Percentiles rank a stretch among this genome's conserved stretches.
phyloP scores from a whole-genome alignment of 2,113 vertebrate species.

The Hyperopisus bebe region DNA sequence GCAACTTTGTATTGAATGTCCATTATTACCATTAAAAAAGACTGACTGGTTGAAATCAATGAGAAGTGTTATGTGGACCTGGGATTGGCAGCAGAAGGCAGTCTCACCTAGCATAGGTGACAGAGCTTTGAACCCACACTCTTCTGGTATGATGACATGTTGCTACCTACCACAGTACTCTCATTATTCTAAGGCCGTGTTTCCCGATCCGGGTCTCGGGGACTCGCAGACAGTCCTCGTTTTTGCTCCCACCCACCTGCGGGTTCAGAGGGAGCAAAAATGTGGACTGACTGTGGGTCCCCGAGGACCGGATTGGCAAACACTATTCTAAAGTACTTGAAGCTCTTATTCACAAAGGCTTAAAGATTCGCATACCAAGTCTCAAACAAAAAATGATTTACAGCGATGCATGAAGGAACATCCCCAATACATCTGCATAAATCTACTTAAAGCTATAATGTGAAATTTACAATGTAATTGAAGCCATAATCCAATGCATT shows the following conservation, averaged over 20 bases:
- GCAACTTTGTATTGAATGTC: neutral
- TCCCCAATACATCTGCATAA: neutral
- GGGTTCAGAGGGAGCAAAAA: too few species aligned
- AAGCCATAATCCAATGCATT: neutral
- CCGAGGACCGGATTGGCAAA: too few species aligned
- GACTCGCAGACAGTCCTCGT: too few species aligned
- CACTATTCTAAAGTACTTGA: neutral
- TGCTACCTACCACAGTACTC: neutral
- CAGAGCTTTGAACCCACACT: neutral
- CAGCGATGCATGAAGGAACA: neutral
- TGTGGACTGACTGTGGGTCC: too few species aligned
- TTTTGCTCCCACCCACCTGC: too few species aligned
- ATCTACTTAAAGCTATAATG: neutral
- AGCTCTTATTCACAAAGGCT: neutral
- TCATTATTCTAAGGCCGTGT: neutral
- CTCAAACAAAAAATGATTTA: neutral
- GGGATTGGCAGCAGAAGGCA: neutral
- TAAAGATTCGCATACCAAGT: neutral
- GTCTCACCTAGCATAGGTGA: neutral
- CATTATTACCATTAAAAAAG: neutral
- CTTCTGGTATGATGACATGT: neutral
- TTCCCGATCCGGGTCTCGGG: too few species aligned
- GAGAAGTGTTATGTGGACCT: neutral
- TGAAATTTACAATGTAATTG: neutral
- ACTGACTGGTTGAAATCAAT: neutral